Evolutionary conservation across 2,113 vertebrate species (phyloP), one percentile per base, ranked within the genome.

Genomic region (Anas platyrhynchos): DNA sequence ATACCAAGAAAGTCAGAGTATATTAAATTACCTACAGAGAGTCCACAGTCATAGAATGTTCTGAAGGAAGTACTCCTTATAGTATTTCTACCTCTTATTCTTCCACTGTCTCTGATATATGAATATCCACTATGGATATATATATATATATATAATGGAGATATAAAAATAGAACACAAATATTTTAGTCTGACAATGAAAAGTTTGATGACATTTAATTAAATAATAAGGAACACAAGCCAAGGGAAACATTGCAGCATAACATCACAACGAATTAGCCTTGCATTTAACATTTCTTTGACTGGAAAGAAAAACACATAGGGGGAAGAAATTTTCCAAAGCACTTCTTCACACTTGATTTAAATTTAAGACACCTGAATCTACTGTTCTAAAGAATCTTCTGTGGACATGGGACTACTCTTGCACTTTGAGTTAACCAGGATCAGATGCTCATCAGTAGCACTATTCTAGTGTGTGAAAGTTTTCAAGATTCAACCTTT

Each of bases 21-120:
- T 72, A 91, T 94, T 94, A 91, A 89, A 96, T 91, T 95, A 65
- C 23, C 65, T 84, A 86, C 61, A 81, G 83, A 92, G 61, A 91
- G 68, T 81, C 31, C 15, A 52, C 26, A 38, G 20, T 34, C n/a
- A 78, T 81, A 88, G 86, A 92, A 68, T 50, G 2, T 83, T 92
- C 6, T 4, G 69, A 78, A 91, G 46, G 81, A 86, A 81, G 58
- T 44, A 71, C 20, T 93, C 43, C 11, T 81, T 84, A 34, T 54
- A 34, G 48, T 62, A 83, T 65, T 94, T 81, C n/a, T 56, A 67
- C 5, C 85, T 90, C 50, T 94, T 87, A 62, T 83, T 79, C 83
- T 46, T 86, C 90, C 73, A 68, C 26, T 81, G 87, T 36, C 34
- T 91, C 59, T 75, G 46, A 22, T 48, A 48, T 22, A 48, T 48